phyloP scores from a whole-genome alignment of 2,113 vertebrate species.

The Zapus hudsonius region DNA sequence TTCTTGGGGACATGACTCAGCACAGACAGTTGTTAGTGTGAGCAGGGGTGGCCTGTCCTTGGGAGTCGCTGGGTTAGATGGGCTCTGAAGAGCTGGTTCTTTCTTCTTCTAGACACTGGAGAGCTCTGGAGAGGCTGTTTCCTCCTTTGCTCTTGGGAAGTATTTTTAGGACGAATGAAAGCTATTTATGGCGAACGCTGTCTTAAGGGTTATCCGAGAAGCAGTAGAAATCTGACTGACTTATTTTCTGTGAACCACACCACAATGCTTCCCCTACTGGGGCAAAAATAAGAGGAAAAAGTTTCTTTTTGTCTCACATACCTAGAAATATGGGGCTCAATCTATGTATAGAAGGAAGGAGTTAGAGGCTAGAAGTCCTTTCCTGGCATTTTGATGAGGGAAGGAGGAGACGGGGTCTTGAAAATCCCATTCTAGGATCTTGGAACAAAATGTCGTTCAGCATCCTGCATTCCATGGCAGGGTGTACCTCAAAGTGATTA shows the following conservation, averaged over 20 bases:
- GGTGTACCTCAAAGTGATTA: neutral
- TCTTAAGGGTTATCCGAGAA: neutral
- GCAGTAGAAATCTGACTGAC: neutral
- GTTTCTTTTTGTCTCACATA: neutral
- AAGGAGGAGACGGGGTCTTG: neutral
- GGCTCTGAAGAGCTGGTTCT: neutral
- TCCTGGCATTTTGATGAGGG: neutral
- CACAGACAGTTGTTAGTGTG: accelerated
- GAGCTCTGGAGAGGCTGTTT: neutral
- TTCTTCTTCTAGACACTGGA: neutral
- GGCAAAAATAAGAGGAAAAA: neutral
- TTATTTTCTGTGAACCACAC: neutral
- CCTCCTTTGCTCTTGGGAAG: neutral
- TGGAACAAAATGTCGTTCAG: neutral
- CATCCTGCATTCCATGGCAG: neutral
- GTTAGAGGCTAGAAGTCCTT: neutral
- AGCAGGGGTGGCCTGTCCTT: neutral
- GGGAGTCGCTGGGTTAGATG: neutral
- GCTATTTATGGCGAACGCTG: neutral
- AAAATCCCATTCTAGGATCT: neutral
- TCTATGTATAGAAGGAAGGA: neutral
- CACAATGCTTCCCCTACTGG: neutral
- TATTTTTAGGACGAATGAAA: neutral
- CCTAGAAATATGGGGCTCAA: neutral
- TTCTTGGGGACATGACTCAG: neutral